phyloP scores from a whole-genome alignment of 1,140 invertebrate genomes.

The Heliothis subflexa region DNA sequence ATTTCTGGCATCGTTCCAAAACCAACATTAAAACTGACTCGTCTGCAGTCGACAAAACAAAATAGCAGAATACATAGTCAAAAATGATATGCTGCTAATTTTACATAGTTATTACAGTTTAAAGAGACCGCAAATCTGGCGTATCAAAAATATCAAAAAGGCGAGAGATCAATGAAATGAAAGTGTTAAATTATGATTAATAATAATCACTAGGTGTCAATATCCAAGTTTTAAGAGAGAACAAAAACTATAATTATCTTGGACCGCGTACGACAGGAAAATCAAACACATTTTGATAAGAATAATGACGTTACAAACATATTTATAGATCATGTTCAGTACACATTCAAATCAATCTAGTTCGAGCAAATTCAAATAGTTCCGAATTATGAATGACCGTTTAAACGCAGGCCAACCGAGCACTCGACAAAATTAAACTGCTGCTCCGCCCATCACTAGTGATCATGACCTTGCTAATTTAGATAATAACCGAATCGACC shows the following conservation, averaged over 20 bases:
- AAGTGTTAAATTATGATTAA: too few relatives aligned
- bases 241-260: neutral
- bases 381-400: neutral
- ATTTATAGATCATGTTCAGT: conserved; percentile 1
- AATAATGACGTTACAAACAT: conserved; percentile 5
- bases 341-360: neutral
- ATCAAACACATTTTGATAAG: conserved; percentile 27
- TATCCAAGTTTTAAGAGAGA: neutral
- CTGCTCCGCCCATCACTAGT: conserved; percentile 5
- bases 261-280: neutral
- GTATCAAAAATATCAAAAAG: too few relatives aligned
- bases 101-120: neutral
- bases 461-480: conserved; percentile 29
- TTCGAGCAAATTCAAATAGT: neutral
- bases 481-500: neutral
- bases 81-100: neutral
- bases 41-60: conserved; percentile 1
- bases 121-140: too few relatives aligned
- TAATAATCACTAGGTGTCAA: too few relatives aligned
- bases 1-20: conserved; percentile 17
- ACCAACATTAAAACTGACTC: conserved; percentile 27
- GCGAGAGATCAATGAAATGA: too few relatives aligned
- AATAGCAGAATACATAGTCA: neutral
- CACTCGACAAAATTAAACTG: neutral
- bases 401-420: neutral